phyloP scores from a whole-genome alignment of 2,888 invertebrate genomes.

The Lasioglossum leucozonium region DNA sequence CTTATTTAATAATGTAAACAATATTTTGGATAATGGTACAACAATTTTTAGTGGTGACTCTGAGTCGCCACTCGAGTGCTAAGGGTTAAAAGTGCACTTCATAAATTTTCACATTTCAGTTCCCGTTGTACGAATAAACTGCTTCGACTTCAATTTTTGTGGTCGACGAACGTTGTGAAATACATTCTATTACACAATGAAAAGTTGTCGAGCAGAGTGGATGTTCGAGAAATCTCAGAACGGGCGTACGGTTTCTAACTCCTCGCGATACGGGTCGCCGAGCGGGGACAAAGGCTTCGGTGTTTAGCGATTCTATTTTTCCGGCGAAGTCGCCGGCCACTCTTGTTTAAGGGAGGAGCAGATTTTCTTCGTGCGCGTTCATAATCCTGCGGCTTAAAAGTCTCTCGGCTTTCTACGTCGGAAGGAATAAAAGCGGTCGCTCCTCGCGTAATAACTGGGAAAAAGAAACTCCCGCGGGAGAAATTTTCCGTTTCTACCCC shows the following conservation, averaged over 20 bases:
- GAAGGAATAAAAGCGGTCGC: conserved; percentile 40
- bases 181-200: too few species aligned
- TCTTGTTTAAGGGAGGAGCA: conserved; percentile 1
- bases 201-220: too few species aligned
- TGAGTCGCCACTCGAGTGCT: too few species aligned
- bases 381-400: conserved; percentile 50
- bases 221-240: background rate
- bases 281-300: background rate
- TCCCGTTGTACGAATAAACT: background rate
- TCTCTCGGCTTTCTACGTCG: conserved; percentile 42
- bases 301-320: background rate
- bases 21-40: too few species aligned
- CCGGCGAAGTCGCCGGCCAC: background rate
- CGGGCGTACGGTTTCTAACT: background rate
- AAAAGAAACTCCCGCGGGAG: conserved; percentile 38
- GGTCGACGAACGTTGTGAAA: too few species aligned
- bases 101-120: background rate
- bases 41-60: too few species aligned
- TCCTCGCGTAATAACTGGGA: conserved; percentile 28
- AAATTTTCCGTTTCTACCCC: conserved; percentile 35
- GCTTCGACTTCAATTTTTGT: too few species aligned
- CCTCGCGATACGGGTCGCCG: background rate
- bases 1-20: too few species aligned
- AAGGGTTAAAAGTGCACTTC: too few species aligned
- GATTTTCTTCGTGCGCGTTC: conserved; percentile 43